Evolutionary conservation across 23 tunicate genomes (phyloP).

Genomic region (Trididemnum clinides): DNA sequence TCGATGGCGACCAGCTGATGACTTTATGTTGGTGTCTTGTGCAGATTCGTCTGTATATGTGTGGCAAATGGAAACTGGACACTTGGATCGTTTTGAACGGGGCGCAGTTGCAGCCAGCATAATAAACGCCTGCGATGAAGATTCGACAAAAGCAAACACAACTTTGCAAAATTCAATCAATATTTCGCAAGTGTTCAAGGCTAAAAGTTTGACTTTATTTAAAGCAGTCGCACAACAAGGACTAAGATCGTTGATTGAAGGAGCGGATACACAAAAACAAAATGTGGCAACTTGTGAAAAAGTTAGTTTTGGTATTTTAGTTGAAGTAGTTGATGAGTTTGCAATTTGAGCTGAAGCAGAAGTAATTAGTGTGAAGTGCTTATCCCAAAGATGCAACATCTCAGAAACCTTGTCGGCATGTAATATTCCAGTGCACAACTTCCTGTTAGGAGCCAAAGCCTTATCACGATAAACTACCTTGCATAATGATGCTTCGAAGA

Average conservation of each 20-base stretch:
- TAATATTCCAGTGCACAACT: too few relatives aligned
- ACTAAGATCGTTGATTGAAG: slow-evolving; percentile 57
- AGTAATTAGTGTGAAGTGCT: too few relatives aligned
- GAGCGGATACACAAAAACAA: slow-evolving; percentile 25
- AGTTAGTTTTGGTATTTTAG: too few relatives aligned
- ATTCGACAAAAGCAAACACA: background rate
- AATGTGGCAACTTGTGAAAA: background rate
- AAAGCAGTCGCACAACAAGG: slow-evolving; percentile 91
- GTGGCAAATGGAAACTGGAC: slow-evolving; percentile 98
- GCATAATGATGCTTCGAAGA: too few relatives aligned
- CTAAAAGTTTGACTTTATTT: slow-evolving; percentile 56
- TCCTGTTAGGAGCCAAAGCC: too few relatives aligned
- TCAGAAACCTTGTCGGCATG: too few relatives aligned
- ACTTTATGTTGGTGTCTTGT: slow-evolving; percentile 73
- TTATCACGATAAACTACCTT: too few relatives aligned
- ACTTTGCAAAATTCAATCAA: slow-evolving; percentile 36
- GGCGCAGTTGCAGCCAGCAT: slow-evolving; percentile 61
- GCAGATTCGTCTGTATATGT: slow-evolving; percentile 73
- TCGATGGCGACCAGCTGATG: slow-evolving; percentile 89
- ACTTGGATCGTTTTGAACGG: slow-evolving; percentile 78
- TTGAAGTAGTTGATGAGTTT: too few relatives aligned
- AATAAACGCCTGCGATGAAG: slow-evolving; percentile 68
- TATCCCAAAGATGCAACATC: too few relatives aligned
- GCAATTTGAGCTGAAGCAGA: too few relatives aligned
- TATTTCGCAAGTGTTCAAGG: slow-evolving; percentile 67